Evolutionary conservation across 2,113 vertebrate species (phyloP).

Genomic region (Anseranas semipalmata): DNA sequence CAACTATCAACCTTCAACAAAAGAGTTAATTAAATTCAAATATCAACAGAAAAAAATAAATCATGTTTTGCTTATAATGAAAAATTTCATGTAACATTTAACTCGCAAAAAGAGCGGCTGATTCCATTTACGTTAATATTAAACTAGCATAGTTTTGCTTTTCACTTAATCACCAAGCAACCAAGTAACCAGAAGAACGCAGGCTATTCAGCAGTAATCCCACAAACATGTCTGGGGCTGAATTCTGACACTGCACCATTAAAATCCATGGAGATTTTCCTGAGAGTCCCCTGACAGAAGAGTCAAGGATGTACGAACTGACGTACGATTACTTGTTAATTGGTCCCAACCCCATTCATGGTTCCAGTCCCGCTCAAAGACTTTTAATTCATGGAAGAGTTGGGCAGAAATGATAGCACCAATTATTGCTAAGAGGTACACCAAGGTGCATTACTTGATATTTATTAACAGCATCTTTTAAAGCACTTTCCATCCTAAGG

Average conservation of each 20-base stretch:
- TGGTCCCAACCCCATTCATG: slow-evolving; percentile 26
- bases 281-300: neutral
- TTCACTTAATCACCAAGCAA: slow-evolving; percentile 47
- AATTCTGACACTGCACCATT: neutral
- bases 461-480: slow-evolving; percentile 63
- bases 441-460: slow-evolving; percentile 58
- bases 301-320: slow-evolving; percentile 27
- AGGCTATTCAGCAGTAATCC: neutral
- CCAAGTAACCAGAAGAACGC: slow-evolving; percentile 32
- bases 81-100: neutral
- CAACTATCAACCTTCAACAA: neutral
- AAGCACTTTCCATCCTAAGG: slow-evolving; percentile 31
- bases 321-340: slow-evolving; percentile 17
- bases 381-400: slow-evolving; percentile 57
- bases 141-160: slow-evolving; percentile 21
- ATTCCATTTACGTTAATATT: slow-evolving; percentile 27
- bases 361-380: slow-evolving; percentile 30
- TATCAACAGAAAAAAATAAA: neutral
- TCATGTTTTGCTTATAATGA: neutral
- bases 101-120: neutral
- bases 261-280: slow-evolving; percentile 49
- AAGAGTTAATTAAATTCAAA: slow-evolving; percentile 10
- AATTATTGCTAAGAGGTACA: slow-evolving; percentile 53
- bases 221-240: neutral
- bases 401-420: slow-evolving; percentile 27